Conservation (phyloP, 2,797 vertebrate species). For the Phrynocephalus forsythii region DNA sequence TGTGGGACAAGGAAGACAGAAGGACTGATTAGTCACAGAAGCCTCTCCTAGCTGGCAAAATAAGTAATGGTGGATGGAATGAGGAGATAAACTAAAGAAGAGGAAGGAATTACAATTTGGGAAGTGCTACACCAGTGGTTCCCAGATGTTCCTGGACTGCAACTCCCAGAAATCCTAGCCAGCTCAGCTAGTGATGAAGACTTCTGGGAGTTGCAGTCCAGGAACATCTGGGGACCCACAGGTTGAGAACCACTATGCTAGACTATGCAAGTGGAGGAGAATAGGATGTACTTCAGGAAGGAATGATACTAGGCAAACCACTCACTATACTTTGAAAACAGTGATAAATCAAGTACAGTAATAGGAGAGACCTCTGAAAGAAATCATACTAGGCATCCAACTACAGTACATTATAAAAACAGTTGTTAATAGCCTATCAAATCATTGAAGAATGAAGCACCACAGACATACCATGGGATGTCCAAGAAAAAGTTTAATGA, state of each 20-base stretch:
- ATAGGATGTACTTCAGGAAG: no score
- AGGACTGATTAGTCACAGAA: slow-evolving; percentile 41
- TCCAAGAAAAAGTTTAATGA: background rate
- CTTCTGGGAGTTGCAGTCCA: no score
- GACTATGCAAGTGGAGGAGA: no score
- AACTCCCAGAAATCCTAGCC: no score
- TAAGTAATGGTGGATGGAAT: background rate
- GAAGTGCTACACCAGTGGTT: background rate
- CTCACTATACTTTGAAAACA: no score
- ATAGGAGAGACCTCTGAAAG: background rate
- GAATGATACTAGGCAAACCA: no score
- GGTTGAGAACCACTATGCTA: background rate
- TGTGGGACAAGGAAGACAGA: slow-evolving; percentile 63
- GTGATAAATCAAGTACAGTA: background rate
- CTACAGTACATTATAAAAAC: background rate
- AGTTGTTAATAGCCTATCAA: background rate
- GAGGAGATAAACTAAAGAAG: background rate
- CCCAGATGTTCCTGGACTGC: background rate
- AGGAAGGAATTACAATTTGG: background rate
- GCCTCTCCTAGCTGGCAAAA: background rate
- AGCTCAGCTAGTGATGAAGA: no score
- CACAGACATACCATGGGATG: background rate
- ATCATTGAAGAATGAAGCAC: background rate
- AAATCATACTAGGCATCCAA: background rate
- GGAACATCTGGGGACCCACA: no score